Evolutionary conservation across 2,797 vertebrate species (phyloP), one percentile per base, ranked within the genome.

Genomic region (Columba guinea): DNA sequence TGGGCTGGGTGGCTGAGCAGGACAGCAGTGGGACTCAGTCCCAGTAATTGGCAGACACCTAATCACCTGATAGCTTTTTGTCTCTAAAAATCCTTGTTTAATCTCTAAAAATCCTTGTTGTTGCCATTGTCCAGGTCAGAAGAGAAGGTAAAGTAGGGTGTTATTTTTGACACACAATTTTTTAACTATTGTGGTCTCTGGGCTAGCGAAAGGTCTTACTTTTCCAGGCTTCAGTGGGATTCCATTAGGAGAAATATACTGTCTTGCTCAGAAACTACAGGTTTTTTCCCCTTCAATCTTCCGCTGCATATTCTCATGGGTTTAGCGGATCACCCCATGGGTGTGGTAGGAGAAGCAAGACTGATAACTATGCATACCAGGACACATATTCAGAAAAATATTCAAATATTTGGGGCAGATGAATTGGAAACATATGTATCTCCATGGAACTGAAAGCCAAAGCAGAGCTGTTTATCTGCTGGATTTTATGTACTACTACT

Each of bases 341-440:
- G 88, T 63, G 94, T 84, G 74, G 91, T 37, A 84, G 30, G 46
- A 87, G 80, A 88, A 37, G 30, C 46, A 70, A 94, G 83, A 63
- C 59, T 73, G 89, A 73, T 81, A 95, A 48, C n/a, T 84, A 22
- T 59, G 74, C 69, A 84, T 93, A 91, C 67, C 83, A 86, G 48
- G 63, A 88, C 55, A 51, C 69, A 76, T 81, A 82, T 70, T 93
- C 77, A 76, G 59, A 73, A 91, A 84, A 93, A 65, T 46, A 79
- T 63, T 69, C 51, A 70, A 63, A 82, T 88, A 87, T 82, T 81
- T 41, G 20, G 70, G 91, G 41, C 55, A 76, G 76, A 88, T 23
- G 32, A 81, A 90, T 91, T 88, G 80, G 67, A 94, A 97, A 55
- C 73, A 88, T 39, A 37, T 91, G 91, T 37, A 88, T 34, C 39